phyloP scores from a whole-genome alignment of 2,888 invertebrate genomes.

The Tanypteryx hageni region DNA sequence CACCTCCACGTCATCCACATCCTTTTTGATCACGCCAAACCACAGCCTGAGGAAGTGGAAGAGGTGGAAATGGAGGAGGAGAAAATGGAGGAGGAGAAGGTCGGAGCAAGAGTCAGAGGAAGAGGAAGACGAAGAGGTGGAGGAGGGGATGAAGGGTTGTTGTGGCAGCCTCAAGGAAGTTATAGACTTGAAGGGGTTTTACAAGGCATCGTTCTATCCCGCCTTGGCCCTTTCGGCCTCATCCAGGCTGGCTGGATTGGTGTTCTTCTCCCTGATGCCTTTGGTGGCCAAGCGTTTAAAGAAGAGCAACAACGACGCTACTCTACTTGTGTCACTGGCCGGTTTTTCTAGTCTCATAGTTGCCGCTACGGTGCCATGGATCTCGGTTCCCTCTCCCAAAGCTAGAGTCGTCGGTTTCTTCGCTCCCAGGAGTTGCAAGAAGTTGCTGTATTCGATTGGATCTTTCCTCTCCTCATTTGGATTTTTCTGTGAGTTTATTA shows the following conservation, averaged over 20 bases:
- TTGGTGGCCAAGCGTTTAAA: neutral
- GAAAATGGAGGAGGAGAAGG: conserved; percentile 10
- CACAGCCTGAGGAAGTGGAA: neutral
- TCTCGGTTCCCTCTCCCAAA: conserved; percentile 7
- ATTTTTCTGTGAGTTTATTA: neutral
- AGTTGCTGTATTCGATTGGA: conserved; percentile 21
- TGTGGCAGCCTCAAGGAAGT: neutral
- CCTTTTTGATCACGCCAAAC: conserved; percentile 36
- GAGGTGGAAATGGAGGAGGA: conserved; percentile 47
- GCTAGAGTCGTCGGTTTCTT: neutral
- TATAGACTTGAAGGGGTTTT: neutral
- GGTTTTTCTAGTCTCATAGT: conserved; percentile 51
- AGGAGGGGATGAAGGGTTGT: neutral
- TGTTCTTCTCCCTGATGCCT: conserved; percentile 38
- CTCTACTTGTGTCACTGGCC: conserved; percentile 21
- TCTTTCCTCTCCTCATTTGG: conserved; percentile 4
- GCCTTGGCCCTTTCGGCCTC: conserved; percentile 38
- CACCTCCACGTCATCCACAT: conserved; percentile 5
- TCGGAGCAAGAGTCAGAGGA: neutral
- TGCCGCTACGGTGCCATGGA: conserved; percentile 15
- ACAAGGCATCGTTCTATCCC: conserved; percentile 43
- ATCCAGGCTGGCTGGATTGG: conserved; percentile 29
- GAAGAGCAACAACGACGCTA: conserved; percentile 25
- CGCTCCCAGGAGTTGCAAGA: conserved; percentile 40
- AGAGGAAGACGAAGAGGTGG: neutral